phyloP scores from a whole-genome alignment of 2,888 invertebrate genomes.

The Dynastes grantii region DNA sequence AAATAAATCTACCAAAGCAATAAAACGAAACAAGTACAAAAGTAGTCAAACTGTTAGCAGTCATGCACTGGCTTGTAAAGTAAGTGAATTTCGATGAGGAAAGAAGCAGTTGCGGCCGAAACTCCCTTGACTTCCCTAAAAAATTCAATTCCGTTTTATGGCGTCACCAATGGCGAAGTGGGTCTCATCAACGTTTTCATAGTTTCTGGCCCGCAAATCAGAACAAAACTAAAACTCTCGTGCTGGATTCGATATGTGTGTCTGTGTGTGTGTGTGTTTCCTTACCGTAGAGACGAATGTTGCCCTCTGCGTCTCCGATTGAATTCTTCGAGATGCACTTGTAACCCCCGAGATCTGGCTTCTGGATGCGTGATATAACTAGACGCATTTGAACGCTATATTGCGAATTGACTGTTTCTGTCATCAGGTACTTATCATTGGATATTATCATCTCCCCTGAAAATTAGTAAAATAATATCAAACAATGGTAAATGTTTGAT shows the following conservation, averaged over 20 bases:
- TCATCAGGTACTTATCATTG: slow-evolving; percentile 89
- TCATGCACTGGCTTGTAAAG: slow-evolving; percentile 59
- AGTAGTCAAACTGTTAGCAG: slow-evolving; percentile 60
- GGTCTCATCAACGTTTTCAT: slow-evolving; percentile 71
- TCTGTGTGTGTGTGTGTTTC: slow-evolving; percentile 7
- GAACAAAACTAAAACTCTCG: slow-evolving; percentile 37
- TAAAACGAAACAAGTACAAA: slow-evolving; percentile 64
- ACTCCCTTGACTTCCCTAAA: slow-evolving; percentile 66
- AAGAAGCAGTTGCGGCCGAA: slow-evolving; percentile 59
- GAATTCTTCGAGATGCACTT: slow-evolving; percentile 95
- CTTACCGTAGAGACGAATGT: slow-evolving; percentile 91
- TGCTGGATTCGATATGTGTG: not conserved
- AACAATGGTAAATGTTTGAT: too few species aligned
- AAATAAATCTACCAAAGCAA: slow-evolving; percentile 64
- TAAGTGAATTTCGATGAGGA: slow-evolving; percentile 58
- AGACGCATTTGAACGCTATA: slow-evolving; percentile 91
- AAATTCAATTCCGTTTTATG: slow-evolving; percentile 70
- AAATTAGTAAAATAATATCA: not conserved
- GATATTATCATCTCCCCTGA: slow-evolving; percentile 93
- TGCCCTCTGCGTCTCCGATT: slow-evolving; percentile 92
- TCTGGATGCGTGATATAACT: slow-evolving; percentile 82
- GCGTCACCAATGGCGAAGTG: slow-evolving; percentile 62
- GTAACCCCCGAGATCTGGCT: slow-evolving; percentile 87
- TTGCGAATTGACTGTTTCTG: slow-evolving; percentile 84
- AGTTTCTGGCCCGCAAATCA: slow-evolving; percentile 69